phyloP scores from a whole-genome alignment of 2,888 invertebrate genomes.

The Sturmia bella region DNA sequence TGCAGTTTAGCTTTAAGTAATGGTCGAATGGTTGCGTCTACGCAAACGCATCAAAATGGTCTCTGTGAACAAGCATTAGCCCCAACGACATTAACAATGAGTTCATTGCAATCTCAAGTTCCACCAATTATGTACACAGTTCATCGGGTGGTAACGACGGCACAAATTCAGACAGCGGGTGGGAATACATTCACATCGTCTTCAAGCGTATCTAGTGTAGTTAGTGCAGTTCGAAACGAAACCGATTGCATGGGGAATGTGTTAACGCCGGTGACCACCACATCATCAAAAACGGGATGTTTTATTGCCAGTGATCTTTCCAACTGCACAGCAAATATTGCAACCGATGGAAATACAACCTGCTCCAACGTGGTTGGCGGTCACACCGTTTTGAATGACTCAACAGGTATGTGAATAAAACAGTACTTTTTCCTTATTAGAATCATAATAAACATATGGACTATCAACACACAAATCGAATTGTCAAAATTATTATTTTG shows the following conservation, averaged over 20 bases:
- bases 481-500: too few species aligned
- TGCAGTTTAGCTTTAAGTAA: conserved; percentile 74
- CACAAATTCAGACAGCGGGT: conserved; percentile 81
- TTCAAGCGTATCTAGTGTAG: conserved; percentile 81
- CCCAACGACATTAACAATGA: conserved; percentile 72
- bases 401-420: conserved; percentile 75
- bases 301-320: conserved; percentile 67
- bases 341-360: conserved; percentile 60
- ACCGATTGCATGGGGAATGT: conserved; percentile 74
- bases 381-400: conserved; percentile 73
- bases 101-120: conserved; percentile 72
- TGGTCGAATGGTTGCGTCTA: conserved; percentile 77
- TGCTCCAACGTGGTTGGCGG: conserved; percentile 63
- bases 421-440: neutral
- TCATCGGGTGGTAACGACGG: conserved; percentile 81
- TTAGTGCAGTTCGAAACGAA: conserved; percentile 79
- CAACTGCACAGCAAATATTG: conserved; percentile 36
- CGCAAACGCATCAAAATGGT: conserved; percentile 77
- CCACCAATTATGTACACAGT: conserved; percentile 81
- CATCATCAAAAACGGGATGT: conserved; percentile 73
- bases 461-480: too few species aligned
- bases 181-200: conserved; percentile 80
- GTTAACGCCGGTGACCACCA: conserved; percentile 73
- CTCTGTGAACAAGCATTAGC: conserved; percentile 72
- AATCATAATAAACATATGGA: neutral